A percentile compares a stretch with the other conserved stretches of the same genome.
Evolutionary conservation across 2,797 vertebrate genomes (phyloP).

Genomic region (Microchirus variegatus): DNA sequence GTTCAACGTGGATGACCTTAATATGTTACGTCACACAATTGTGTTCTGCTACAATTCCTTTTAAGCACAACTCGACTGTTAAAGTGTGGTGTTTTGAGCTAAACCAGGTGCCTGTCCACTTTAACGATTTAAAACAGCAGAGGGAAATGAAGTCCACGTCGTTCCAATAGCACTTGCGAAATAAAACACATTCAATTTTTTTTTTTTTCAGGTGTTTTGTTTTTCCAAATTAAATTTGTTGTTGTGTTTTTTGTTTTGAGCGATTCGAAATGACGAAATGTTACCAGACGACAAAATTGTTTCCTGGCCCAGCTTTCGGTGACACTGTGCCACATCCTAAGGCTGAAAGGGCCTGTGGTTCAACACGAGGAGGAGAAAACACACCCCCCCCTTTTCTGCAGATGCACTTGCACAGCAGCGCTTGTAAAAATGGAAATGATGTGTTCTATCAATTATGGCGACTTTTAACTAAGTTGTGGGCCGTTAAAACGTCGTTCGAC

Average conservation of each 20-base stretch:
- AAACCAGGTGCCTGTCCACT: no score
- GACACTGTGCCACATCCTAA: slow-evolving; percentile 73
- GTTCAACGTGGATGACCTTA: no score
- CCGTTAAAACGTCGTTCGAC: slow-evolving; percentile 47
- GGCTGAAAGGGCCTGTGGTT: slow-evolving; percentile 52
- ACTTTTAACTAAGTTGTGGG: slow-evolving; percentile 29
- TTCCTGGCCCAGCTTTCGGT: slow-evolving; percentile 56
- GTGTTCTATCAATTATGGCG: slow-evolving; percentile 64
- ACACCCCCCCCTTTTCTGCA: slow-evolving; percentile 17
- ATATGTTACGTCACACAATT: no score
- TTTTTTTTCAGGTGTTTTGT: no score
- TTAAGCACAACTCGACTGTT: no score
- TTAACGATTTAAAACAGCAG: no score
- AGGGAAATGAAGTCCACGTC: no score
- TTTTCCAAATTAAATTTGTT: slow-evolving; percentile 18
- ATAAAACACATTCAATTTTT: slow-evolving; percentile 16
- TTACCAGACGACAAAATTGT: slow-evolving; percentile 38
- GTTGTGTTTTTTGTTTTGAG: slow-evolving; percentile 21
- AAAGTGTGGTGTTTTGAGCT: no score
- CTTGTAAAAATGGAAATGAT: slow-evolving; percentile 37
- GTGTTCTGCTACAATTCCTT: no score
- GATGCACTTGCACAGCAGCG: slow-evolving; percentile 20
- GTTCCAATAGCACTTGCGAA: slow-evolving; percentile 1
- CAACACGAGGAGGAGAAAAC: slow-evolving; percentile 56
- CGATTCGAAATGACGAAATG: slow-evolving; percentile 27